Conservation (phyloP, 2,797 vertebrate genomes). For the Lates japonicus region DNA sequence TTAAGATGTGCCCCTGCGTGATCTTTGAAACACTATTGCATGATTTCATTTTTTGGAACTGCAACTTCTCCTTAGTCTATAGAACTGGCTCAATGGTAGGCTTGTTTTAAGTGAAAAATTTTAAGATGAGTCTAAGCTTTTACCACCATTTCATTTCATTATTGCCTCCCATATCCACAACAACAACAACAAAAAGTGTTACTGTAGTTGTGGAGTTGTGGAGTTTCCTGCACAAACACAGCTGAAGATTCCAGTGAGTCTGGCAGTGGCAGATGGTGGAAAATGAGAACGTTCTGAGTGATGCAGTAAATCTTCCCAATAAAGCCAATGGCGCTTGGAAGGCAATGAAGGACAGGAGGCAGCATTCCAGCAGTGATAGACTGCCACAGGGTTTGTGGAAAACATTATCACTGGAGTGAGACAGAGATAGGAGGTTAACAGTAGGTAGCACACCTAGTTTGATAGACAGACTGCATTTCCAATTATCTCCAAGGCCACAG, state of each 20-base stretch:
- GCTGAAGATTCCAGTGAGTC: constrained; percentile 32
- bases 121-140: no score
- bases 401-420: constrained; percentile 2
- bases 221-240: constrained; percentile 6
- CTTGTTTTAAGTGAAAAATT: not conserved
- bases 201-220: not conserved
- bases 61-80: not conserved
- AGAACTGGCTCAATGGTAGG: not conserved
- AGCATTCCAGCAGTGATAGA: constrained; percentile 18
- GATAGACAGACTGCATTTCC: not conserved
- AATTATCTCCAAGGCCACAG: not conserved
- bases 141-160: no score
- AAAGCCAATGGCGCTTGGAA: constrained; percentile 20
- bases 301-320: constrained; percentile 38
- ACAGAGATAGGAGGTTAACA: constrained; percentile 5
- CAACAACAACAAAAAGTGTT: not conserved
- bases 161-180: no score
- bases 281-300: constrained; percentile 37
- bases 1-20: not conserved
- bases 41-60: not conserved
- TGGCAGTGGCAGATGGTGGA: constrained; percentile 53
- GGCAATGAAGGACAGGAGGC: constrained; percentile 29
- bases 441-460: not conserved
- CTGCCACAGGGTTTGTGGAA: not conserved
- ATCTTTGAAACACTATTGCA: not conserved